Conservation (phyloP, 2,113 vertebrate species). For the Hymenochirus boettgeri region DNA sequence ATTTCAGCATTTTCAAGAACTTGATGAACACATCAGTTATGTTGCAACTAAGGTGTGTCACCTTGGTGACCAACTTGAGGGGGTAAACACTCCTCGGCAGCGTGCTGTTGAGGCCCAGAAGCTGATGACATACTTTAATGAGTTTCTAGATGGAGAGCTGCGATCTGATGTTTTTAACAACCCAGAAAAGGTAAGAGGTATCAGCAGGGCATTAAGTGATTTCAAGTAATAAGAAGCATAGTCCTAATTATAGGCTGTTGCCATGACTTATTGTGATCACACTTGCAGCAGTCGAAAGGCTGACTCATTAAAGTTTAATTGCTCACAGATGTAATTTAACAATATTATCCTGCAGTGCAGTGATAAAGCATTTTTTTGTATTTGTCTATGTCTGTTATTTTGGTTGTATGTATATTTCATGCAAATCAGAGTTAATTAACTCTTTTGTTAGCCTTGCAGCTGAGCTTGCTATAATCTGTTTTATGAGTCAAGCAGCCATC, state of each 20-base stretch:
- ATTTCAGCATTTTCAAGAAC: conserved; percentile 97
- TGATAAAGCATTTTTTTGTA: conserved; percentile 57
- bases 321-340: conserved; percentile 62
- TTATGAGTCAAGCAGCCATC: no score
- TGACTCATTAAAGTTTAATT: conserved; percentile 60
- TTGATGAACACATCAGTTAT: conserved; percentile 98
- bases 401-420: conserved; percentile 26
- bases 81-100: conserved; percentile 95
- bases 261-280: conserved; percentile 56
- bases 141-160: conserved; percentile 97
- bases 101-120: conserved; percentile 96
- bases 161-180: conserved; percentile 98
- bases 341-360: conserved; percentile 51
- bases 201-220: conserved; percentile 66
- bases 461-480: conserved; percentile 11
- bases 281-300: conserved; percentile 56
- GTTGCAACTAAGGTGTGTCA: conserved; percentile 98
- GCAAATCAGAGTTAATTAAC: conserved; percentile 11
- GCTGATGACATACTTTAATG: conserved; percentile 98
- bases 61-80: conserved; percentile 95
- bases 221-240: conserved; percentile 69
- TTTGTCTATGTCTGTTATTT: conserved; percentile 49
- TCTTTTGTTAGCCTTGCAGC: conserved; percentile 19
- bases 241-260: conserved; percentile 70
- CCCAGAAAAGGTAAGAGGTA: conserved; percentile 87